phyloP scores from a whole-genome alignment of 2,113 vertebrate genomes.

The Xiphophorus maculatus region DNA sequence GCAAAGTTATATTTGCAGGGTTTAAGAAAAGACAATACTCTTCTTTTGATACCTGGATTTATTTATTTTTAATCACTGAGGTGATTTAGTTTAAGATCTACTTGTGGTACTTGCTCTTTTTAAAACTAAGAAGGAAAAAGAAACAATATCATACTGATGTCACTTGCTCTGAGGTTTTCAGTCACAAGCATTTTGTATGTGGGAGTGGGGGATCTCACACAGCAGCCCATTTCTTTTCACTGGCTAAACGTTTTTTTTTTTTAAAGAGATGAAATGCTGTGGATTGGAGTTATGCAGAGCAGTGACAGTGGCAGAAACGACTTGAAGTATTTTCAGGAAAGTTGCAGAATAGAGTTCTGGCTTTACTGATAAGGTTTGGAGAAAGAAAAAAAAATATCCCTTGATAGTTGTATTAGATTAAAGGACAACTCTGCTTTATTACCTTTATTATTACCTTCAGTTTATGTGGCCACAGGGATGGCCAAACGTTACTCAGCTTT shows the following conservation, averaged over 20 bases:
- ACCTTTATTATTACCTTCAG: neutral
- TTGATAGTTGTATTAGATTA: neutral
- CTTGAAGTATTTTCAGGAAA: slow-evolving; percentile 7
- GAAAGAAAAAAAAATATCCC: neutral
- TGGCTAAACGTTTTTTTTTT: neutral
- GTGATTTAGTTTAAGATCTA: slow-evolving; percentile 16
- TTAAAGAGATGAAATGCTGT: neutral
- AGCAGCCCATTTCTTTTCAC: slow-evolving; percentile 15
- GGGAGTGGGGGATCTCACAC: slow-evolving; percentile 24
- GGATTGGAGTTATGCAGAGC: slow-evolving; percentile 14
- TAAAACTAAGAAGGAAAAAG: slow-evolving; percentile 21
- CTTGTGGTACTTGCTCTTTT: slow-evolving; percentile 36
- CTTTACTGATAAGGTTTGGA: neutral
- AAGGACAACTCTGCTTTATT: slow-evolving; percentile 40
- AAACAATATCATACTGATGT: slow-evolving; percentile 61
- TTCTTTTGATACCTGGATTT: slow-evolving; percentile 53
- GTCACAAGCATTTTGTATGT: slow-evolving; percentile 43
- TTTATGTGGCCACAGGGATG: neutral
- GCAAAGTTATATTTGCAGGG: slow-evolving; percentile 56
- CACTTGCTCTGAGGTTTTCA: slow-evolving; percentile 62
- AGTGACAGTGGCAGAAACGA: neutral
- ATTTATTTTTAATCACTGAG: slow-evolving; percentile 31
- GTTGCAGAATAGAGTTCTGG: slow-evolving; percentile 8
- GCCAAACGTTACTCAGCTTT: neutral
- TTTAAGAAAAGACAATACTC: slow-evolving; percentile 34